Percentiles rank a stretch among this genome's conserved stretches.
Evolutionary conservation across 2,888 invertebrate genomes (phyloP).

Genomic region (Tiliacea aurago): DNA sequence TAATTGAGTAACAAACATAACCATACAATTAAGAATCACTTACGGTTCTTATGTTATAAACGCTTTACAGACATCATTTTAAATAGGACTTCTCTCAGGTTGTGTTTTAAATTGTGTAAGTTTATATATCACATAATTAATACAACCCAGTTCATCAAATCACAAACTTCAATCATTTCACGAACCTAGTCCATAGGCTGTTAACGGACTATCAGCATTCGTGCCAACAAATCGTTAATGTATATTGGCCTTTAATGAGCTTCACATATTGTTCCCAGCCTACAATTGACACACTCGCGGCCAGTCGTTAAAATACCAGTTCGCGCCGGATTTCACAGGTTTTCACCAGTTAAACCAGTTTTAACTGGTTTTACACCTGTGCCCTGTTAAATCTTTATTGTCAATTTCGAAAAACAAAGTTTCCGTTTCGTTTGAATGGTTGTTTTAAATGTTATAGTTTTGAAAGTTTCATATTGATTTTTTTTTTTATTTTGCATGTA

Average conservation of each 20-base stretch:
- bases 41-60: too few relatives aligned
- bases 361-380: conserved; percentile 60
- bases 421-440: conserved; percentile 36
- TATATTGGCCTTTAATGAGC: conserved; percentile 59
- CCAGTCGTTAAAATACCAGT: conserved; percentile 63
- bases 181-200: not conserved
- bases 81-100: too few relatives aligned
- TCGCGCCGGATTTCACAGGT: conserved; percentile 57
- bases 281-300: conserved; percentile 53
- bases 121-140: too few relatives aligned
- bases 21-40: too few relatives aligned
- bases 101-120: too few relatives aligned
- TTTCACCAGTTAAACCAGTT: conserved; percentile 51
- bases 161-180: not conserved
- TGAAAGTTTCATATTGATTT: not conserved
- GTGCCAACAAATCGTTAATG: conserved; percentile 50
- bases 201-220: conserved; percentile 24
- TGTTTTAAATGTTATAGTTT: conserved; percentile 31
- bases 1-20: too few relatives aligned
- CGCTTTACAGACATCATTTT: too few relatives aligned
- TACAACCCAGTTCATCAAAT: not conserved
- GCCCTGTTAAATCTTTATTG: conserved; percentile 46
- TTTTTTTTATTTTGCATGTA: conserved; percentile 11
- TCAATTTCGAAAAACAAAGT: conserved; percentile 28
- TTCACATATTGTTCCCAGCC: conserved; percentile 53